A percentile compares a stretch with the other conserved stretches of the same genome.
phyloP scores from a whole-genome alignment of 2,113 vertebrate species.

The Terrapene triunguis region DNA sequence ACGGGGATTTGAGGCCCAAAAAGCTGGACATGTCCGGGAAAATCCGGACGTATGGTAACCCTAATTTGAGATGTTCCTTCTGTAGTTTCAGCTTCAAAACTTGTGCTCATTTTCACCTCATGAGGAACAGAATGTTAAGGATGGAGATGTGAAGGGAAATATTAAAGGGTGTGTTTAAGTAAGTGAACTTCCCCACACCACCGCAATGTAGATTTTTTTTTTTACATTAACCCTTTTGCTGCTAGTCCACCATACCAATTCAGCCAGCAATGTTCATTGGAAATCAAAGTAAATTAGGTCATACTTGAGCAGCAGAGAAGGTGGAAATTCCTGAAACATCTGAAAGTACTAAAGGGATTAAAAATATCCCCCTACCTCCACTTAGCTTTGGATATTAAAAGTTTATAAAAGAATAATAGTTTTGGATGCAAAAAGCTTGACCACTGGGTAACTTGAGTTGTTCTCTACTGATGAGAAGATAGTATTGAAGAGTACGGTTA shows the following conservation, averaged over 20 bases:
- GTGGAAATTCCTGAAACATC: not conserved
- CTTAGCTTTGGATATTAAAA: constrained; percentile 1
- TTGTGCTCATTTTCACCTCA: not conserved
- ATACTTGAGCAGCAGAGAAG: not conserved
- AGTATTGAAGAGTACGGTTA: not conserved
- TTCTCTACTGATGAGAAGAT: constrained; percentile 27
- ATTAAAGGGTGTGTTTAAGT: not conserved
- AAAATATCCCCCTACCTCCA: not conserved
- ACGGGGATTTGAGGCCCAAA: too few relatives aligned
- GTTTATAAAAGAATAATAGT: constrained; percentile 36
- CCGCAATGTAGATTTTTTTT: not conserved
- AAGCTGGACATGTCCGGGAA: too few relatives aligned
- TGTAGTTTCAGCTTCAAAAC: not conserved
- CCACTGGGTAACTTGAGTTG: not conserved
- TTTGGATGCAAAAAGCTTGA: not conserved
- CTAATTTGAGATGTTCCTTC: not conserved
- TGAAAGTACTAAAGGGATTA: not conserved
- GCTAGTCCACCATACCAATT: not conserved
- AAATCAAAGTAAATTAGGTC: not conserved
- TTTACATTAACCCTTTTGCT: not conserved
- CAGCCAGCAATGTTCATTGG: not conserved
- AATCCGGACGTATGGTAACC: too few relatives aligned
- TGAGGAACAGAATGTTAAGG: not conserved
- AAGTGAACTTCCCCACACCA: not conserved
- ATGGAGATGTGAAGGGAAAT: not conserved